Evolutionary conservation across 2,113 vertebrate genomes (phyloP).

Genomic region (Andinoacara biseriatus): DNA sequence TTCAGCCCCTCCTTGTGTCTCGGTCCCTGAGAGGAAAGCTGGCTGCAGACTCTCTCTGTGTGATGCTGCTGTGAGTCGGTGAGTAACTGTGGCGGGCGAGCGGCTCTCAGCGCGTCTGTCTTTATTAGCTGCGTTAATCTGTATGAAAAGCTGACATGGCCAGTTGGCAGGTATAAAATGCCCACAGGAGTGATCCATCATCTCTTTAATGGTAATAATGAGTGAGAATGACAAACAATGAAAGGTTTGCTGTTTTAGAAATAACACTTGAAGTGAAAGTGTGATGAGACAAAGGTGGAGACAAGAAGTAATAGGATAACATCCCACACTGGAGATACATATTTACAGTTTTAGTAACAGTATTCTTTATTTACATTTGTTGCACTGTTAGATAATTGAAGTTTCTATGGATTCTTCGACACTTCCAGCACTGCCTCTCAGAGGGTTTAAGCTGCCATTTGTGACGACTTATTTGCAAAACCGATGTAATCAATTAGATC

Average conservation of each 20-base stretch:
- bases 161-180: neutral
- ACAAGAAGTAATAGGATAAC: neutral
- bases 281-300: too few relatives aligned
- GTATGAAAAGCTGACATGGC: constrained; percentile 22
- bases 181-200: neutral
- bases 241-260: neutral
- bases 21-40: neutral
- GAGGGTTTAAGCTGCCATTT: neutral
- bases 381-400: neutral
- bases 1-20: neutral
- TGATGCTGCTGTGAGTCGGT: neutral
- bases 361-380: neutral
- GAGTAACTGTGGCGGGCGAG: constrained; percentile 10
- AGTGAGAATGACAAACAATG: constrained; percentile 19
- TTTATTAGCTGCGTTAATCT: constrained; percentile 37
- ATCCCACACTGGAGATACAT: neutral
- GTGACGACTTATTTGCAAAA: neutral
- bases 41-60: neutral
- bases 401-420: neutral
- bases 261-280: constrained; percentile 7
- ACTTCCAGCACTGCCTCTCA: neutral
- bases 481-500: neutral
- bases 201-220: neutral
- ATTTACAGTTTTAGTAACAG: neutral
- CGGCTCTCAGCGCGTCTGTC: constrained; percentile 15